phyloP scores from a whole-genome alignment of 1,140 invertebrate species.

The Caerostris darwini region DNA sequence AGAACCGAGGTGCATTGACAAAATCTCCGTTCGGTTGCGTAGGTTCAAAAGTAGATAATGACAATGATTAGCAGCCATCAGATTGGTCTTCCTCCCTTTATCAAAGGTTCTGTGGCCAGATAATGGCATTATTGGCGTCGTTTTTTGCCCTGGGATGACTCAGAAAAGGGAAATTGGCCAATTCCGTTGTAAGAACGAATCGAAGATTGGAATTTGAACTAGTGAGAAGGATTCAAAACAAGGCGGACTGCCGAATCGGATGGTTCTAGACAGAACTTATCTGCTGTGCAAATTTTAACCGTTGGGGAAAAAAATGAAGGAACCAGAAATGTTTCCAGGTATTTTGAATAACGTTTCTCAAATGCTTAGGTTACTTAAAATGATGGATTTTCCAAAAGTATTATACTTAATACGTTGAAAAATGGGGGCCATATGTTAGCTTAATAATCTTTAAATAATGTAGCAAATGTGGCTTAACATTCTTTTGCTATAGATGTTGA shows the following conservation, averaged over 20 bases:
- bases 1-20: conserved; percentile 11
- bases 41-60: neutral
- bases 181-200: conserved; percentile 27
- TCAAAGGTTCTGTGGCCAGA: conserved; percentile 12
- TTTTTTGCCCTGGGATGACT: conserved; percentile 7
- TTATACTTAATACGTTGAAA: neutral
- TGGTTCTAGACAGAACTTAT: neutral
- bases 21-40: neutral
- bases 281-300: neutral
- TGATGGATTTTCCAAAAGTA: neutral
- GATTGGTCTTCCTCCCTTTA: neutral
- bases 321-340: neutral
- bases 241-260: neutral
- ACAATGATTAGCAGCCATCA: conserved; percentile 19
- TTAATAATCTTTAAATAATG: no score
- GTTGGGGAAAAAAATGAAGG: neutral
- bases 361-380: neutral
- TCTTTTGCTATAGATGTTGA: no score
- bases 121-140: conserved; percentile 27
- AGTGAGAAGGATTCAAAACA: neutral
- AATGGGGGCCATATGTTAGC: no score
- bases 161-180: conserved; percentile 5
- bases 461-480: no score
- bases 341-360: neutral
- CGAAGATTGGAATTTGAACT: conserved; percentile 35